A percentile compares a stretch with the other conserved stretches of the same genome.
These are phyloP conservation scores for Ashinkailepas kermadecensis DNA, from an alignment of 2,888 invertebrate genomes.

Conservation along the genomic window DNA sequence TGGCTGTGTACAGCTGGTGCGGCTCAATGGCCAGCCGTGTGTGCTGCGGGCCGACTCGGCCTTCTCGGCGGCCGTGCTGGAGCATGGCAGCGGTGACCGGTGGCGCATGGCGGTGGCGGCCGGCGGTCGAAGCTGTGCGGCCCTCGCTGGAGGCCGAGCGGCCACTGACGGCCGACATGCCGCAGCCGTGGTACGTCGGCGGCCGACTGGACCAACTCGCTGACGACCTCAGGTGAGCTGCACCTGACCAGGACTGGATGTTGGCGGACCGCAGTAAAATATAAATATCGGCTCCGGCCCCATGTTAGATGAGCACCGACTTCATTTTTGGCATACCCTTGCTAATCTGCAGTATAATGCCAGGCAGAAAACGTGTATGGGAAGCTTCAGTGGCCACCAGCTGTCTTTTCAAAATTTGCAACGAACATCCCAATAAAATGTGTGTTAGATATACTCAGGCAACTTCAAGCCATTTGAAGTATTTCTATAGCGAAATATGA, in stretches of 20 bases:
- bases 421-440: too few species aligned
- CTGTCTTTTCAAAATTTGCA: too few species aligned
- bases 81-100: slow-evolving; percentile 49
- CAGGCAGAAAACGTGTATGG: too few species aligned
- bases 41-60: slow-evolving; percentile 58
- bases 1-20: slow-evolving; percentile 66
- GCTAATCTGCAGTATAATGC: too few species aligned
- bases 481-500: too few species aligned
- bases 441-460: too few species aligned
- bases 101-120: slow-evolving; percentile 82
- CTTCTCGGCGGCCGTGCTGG: slow-evolving; percentile 59
- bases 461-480: too few species aligned
- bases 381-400: too few species aligned
- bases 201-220: slow-evolving; percentile 52
- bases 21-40: slow-evolving; percentile 26
- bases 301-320: slow-evolving; percentile 11
- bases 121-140: slow-evolving; percentile 59
- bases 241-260: too few species aligned
- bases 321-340: too few species aligned
- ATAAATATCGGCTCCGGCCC: background rate
- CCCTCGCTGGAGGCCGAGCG: slow-evolving; percentile 61
- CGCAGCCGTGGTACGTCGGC: slow-evolving; percentile 51
- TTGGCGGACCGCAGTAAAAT: too few species aligned
- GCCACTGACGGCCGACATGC: slow-evolving; percentile 53
- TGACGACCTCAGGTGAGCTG: slow-evolving; percentile 31